phyloP scores from a whole-genome alignment of 2,797 vertebrate genomes.

The Coilia nasus region DNA sequence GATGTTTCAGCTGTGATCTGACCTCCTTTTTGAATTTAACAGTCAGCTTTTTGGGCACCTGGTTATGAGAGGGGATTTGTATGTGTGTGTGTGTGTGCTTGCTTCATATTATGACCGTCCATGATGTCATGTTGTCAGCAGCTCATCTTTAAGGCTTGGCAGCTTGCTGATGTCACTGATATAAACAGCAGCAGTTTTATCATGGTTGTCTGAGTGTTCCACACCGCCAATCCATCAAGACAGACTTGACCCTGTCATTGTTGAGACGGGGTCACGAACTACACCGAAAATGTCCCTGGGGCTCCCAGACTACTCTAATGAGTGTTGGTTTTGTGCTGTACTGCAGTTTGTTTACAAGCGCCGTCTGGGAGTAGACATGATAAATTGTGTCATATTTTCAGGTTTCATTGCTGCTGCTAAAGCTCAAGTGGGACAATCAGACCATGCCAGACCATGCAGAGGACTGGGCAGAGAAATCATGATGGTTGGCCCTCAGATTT shows the following conservation, averaged over 20 bases:
- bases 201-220: slow-evolving; percentile 1
- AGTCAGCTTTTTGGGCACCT: not conserved
- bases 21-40: not conserved
- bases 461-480: not conserved
- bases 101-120: not conserved
- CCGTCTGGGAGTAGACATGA: not conserved
- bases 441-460: not conserved
- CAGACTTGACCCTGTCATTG: slow-evolving; percentile 5
- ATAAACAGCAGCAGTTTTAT: slow-evolving; percentile 10
- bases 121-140: not conserved
- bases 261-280: not conserved
- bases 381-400: not conserved
- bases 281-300: not conserved
- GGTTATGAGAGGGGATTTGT: not conserved
- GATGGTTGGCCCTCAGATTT: not conserved
- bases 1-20: not conserved
- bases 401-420: not conserved
- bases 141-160: not conserved
- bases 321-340: not conserved
- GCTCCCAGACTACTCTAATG: not conserved
- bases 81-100: not conserved
- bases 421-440: not conserved
- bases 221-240: not conserved
- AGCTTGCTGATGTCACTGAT: slow-evolving; percentile 18
- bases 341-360: not conserved